Percentiles rank a stretch among this genome's conserved stretches.
Conservation (phyloP, 2,888 invertebrate species). For the Agriopis marginaria region DNA sequence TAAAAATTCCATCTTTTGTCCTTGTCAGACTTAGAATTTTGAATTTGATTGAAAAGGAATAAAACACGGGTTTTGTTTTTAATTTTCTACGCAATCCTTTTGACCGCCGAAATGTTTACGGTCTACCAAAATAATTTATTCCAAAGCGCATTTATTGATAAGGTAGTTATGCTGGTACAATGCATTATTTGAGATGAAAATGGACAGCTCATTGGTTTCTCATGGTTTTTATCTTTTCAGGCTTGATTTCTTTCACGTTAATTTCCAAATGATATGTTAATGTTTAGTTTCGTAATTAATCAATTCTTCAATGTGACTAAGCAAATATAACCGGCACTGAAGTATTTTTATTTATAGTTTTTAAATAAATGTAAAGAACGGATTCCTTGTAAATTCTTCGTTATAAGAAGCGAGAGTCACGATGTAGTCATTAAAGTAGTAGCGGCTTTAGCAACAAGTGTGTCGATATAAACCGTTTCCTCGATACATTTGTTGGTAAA, state of each 20-base stretch:
- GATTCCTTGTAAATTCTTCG: conserved; percentile 41
- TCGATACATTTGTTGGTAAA: conserved; percentile 34
- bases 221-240: not conserved
- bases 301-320: conserved; percentile 20
- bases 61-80: too few species aligned
- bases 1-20: too few species aligned
- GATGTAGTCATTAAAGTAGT: conserved; percentile 63
- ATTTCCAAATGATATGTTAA: conserved; percentile 11
- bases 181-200: not conserved
- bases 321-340: conserved; percentile 29
- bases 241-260: not conserved
- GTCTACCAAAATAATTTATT: too few species aligned
- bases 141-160: too few species aligned
- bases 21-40: too few species aligned
- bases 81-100: too few species aligned
- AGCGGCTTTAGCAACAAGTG: conserved; percentile 25
- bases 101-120: too few species aligned
- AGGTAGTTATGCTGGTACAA: too few species aligned
- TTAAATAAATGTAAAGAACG: conserved; percentile 33
- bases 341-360: conserved; percentile 23
- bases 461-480: conserved; percentile 2
- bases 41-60: too few species aligned
- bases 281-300: conserved; percentile 9
- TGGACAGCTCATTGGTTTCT: not conserved
- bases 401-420: conserved; percentile 58